Evolutionary conservation across 2,888 invertebrate genomes (phyloP).

Genomic region (Empis livida): DNA sequence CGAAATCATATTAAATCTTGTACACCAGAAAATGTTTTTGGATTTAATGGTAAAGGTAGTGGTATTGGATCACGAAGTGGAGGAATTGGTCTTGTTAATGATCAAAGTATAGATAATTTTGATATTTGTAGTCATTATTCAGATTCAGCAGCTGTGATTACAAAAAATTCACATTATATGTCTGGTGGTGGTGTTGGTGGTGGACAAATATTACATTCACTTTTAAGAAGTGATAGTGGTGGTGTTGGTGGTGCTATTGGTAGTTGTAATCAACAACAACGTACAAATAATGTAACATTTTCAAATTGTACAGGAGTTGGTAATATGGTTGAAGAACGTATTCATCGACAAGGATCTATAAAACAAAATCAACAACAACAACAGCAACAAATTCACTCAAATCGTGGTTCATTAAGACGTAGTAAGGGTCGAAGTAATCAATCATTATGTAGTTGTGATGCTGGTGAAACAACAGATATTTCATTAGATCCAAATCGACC

Average conservation of each 20-base stretch:
- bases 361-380: not conserved
- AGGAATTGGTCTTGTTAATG: conserved; percentile 16
- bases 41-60: not conserved
- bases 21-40: not conserved
- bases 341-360: not conserved
- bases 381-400: conserved; percentile 11
- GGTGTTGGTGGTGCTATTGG: not conserved
- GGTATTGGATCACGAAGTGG: not conserved
- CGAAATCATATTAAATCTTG: not conserved
- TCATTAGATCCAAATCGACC: conserved; percentile 33
- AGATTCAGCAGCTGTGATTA: conserved; percentile 16
- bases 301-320: conserved; percentile 24
- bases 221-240: not conserved
- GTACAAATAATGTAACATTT: conserved; percentile 27
- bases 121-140: conserved; percentile 24
- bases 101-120: conserved; percentile 20
- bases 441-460: conserved; percentile 35
- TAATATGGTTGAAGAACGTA: conserved; percentile 2
- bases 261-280: no score
- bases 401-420: conserved; percentile 31
- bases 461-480: conserved; percentile 31
- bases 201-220: not conserved
- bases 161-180: not conserved
- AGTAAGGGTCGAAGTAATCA: conserved; percentile 34
- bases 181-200: conserved; percentile 14